Percentiles rank a stretch among this genome's conserved stretches.
Evolutionary conservation across 2,888 invertebrate species (phyloP).

Genomic region (Pharmacophagus antenor): DNA sequence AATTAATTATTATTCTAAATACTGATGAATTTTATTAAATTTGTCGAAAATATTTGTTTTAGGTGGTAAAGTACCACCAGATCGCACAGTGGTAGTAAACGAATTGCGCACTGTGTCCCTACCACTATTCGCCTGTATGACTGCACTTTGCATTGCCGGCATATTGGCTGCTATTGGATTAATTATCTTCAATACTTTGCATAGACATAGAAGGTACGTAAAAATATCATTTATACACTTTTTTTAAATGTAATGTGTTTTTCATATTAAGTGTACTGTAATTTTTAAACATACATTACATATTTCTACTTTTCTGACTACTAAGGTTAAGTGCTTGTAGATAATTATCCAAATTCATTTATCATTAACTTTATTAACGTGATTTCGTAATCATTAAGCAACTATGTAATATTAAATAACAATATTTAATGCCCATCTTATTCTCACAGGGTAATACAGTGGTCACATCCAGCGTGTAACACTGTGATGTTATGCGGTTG

Average conservation of each 20-base stretch:
- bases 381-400: background rate
- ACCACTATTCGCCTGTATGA: slow-evolving; percentile 96
- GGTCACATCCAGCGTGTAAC: slow-evolving; percentile 98
- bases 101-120: slow-evolving; percentile 93
- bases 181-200: slow-evolving; percentile 95
- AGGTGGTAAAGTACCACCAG: slow-evolving; percentile 96
- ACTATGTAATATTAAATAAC: background rate
- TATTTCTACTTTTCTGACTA: too few relatives aligned
- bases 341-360: too few relatives aligned
- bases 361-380: background rate
- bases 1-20: too few relatives aligned
- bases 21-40: background rate
- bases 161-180: slow-evolving; percentile 91
- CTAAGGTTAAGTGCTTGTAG: too few relatives aligned
- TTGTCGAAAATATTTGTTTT: slow-evolving; percentile 30
- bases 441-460: slow-evolving; percentile 91
- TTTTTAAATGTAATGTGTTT: too few relatives aligned
- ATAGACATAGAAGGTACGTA: slow-evolving; percentile 93
- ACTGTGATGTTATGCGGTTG: slow-evolving; percentile 97
- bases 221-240: background rate
- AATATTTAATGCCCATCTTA: slow-evolving; percentile 30
- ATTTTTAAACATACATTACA: too few relatives aligned
- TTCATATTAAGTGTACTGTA: too few relatives aligned
- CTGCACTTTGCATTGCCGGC: slow-evolving; percentile 93
- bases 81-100: slow-evolving; percentile 93